phyloP scores from a whole-genome alignment of 2,888 invertebrate genomes.

The Meiosimyza decipiens region DNA sequence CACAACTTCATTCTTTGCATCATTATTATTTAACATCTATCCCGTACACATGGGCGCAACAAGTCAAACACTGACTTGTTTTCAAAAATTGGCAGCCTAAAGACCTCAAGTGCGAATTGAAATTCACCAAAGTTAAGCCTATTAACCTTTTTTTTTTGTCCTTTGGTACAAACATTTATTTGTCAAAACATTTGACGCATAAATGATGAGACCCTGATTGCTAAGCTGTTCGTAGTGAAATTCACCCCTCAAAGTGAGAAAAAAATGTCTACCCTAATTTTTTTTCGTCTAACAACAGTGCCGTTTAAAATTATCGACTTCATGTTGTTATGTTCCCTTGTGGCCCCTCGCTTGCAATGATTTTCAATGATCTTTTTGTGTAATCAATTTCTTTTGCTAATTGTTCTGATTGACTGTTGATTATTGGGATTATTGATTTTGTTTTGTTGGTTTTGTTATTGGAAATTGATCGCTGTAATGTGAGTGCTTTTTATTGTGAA shows the following conservation, averaged over 20 bases:
- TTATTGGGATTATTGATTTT: conserved; percentile 16
- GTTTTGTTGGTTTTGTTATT: background rate
- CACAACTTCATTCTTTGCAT: background rate
- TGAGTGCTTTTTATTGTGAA: background rate
- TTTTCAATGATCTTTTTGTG: background rate
- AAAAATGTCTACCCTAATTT: conserved; percentile 16
- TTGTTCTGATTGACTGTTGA: conserved; percentile 37
- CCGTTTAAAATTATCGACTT: background rate
- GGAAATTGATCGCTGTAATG: conserved; percentile 3
- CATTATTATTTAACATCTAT: background rate
- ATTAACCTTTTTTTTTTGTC: conserved; percentile 38
- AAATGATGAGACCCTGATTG: conserved; percentile 31
- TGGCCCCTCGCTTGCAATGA: background rate
- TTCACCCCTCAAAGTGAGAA: conserved; percentile 24
- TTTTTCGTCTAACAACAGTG: background rate
- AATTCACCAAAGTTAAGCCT: conserved; percentile 36
- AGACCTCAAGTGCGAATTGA: conserved; percentile 26
- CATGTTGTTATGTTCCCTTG: background rate
- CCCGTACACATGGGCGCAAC: conserved; percentile 9
- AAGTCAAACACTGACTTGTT: conserved; percentile 15
- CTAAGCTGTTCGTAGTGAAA: background rate
- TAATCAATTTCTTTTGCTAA: conserved; percentile 31
- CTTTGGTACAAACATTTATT: conserved; percentile 18
- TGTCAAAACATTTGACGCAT: conserved; percentile 31
- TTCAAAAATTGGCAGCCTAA: conserved; percentile 21